These are phyloP conservation scores for Metridium senile DNA, from an alignment of 92 coral and sea anemone species.

Conservation along the genomic window DNA sequence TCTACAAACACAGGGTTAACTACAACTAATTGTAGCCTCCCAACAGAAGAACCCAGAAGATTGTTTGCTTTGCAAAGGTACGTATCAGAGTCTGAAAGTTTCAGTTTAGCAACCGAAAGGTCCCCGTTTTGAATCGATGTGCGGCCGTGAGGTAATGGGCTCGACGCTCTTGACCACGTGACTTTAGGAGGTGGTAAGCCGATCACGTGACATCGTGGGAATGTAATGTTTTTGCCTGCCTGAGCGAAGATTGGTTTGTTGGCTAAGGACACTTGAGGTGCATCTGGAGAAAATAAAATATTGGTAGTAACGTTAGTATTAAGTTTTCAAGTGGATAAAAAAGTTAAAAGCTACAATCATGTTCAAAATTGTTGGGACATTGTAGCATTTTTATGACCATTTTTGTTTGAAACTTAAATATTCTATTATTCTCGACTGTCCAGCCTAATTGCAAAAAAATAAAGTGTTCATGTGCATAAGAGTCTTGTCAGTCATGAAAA, in stretches of 20 bases:
- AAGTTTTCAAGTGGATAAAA: background rate
- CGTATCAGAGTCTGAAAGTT: constrained; percentile 34
- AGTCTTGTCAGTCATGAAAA: background rate
- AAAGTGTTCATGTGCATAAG: background rate
- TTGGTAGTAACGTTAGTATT: background rate
- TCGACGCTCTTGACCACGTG: constrained; percentile 62
- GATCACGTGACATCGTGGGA: constrained; percentile 67
- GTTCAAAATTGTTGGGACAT: no score
- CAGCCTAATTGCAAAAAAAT: no score
- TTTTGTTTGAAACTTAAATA: no score
- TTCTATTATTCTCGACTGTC: no score
- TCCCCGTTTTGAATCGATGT: constrained; percentile 1
- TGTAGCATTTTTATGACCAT: no score
- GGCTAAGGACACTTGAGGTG: constrained; percentile 34
- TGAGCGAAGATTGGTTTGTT: constrained; percentile 37
- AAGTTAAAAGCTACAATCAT: background rate
- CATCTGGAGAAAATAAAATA: constrained; percentile 35
- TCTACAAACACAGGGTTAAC: constrained; percentile 33
- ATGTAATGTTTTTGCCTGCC: constrained; percentile 2
- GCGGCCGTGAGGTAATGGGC: constrained; percentile 39
- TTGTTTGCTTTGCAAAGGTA: constrained; percentile 49
- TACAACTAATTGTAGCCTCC: constrained; percentile 19
- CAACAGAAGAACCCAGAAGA: constrained; percentile 33
- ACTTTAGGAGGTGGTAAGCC: constrained; percentile 55
- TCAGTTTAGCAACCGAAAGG: constrained; percentile 3